A percentile compares a stretch with the other conserved stretches of the same genome.
Conservation (phyloP, 1,140 invertebrate species). For the Rhagoletis pomonella region DNA sequence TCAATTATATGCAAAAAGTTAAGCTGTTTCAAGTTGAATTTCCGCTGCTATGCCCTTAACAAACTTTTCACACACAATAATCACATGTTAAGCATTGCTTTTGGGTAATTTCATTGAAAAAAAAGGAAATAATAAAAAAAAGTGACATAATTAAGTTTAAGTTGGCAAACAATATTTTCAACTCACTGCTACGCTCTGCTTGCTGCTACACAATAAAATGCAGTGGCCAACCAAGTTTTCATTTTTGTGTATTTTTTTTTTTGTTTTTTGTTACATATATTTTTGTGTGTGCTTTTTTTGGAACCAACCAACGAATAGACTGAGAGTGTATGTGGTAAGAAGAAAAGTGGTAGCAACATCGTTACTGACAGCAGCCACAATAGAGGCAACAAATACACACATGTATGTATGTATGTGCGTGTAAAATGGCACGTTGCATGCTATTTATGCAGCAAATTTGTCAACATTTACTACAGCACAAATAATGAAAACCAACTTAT, state of each 20-base stretch:
- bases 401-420: not conserved
- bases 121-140: not conserved
- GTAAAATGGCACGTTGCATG: not conserved
- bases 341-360: not conserved
- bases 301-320: not conserved
- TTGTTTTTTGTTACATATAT: not conserved
- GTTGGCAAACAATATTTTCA: conserved; percentile 8
- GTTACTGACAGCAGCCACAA: not conserved
- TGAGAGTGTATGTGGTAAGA: not conserved
- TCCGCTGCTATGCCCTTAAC: not conserved
- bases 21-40: not conserved
- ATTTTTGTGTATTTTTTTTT: not conserved
- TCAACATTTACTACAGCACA: not conserved
- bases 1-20: conserved; percentile 30
- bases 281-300: not conserved
- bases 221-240: not conserved
- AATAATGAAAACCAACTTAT: not conserved
- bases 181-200: not conserved
- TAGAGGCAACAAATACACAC: not conserved
- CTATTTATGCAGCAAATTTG: conserved; percentile 4
- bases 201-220: not conserved
- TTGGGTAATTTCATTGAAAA: not conserved
- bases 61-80: not conserved
- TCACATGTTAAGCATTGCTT: not conserved
- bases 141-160: conserved; percentile 10